A percentile compares a stretch with the other conserved stretches of the same genome.
Evolutionary conservation across 2,113 vertebrate genomes (phyloP).

Genomic region (Myxocyprinus asiaticus): DNA sequence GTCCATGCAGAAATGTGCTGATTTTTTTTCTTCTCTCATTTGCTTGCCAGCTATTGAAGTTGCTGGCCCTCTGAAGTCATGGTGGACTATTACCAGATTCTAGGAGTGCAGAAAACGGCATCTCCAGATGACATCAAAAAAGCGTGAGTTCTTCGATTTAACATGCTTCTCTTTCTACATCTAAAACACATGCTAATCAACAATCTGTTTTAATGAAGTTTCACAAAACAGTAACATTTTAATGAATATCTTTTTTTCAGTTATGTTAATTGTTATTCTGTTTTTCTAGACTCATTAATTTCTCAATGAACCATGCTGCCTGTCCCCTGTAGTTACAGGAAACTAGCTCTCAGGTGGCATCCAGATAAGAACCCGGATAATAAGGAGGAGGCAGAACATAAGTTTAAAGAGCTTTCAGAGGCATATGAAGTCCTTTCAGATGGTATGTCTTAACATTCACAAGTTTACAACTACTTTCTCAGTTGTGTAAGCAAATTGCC

Average conservation of each 20-base stretch:
- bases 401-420: slow-evolving; percentile 94
- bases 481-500: too few relatives aligned
- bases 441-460: slow-evolving; percentile 68
- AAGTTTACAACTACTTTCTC: background rate
- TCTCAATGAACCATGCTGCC: background rate
- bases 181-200: too few relatives aligned
- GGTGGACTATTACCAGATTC: slow-evolving; percentile 94
- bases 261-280: background rate
- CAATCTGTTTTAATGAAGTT: too few relatives aligned
- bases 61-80: slow-evolving; percentile 71
- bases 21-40: background rate
- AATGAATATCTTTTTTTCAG: background rate
- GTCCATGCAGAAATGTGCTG: background rate
- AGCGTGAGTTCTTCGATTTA: slow-evolving; percentile 82
- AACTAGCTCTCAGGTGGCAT: slow-evolving; percentile 91
- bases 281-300: background rate
- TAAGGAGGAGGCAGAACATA: slow-evolving; percentile 90
- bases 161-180: background rate
- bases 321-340: slow-evolving; percentile 81
- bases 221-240: too few relatives aligned
- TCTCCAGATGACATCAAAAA: slow-evolving; percentile 95
- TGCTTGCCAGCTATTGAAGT: slow-evolving; percentile 7
- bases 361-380: slow-evolving; percentile 97
- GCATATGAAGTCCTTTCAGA: slow-evolving; percentile 95
- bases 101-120: slow-evolving; percentile 87